Evolutionary conservation across 1,140 invertebrate genomes (phyloP).

Genomic region (Drosophila hydei): DNA sequence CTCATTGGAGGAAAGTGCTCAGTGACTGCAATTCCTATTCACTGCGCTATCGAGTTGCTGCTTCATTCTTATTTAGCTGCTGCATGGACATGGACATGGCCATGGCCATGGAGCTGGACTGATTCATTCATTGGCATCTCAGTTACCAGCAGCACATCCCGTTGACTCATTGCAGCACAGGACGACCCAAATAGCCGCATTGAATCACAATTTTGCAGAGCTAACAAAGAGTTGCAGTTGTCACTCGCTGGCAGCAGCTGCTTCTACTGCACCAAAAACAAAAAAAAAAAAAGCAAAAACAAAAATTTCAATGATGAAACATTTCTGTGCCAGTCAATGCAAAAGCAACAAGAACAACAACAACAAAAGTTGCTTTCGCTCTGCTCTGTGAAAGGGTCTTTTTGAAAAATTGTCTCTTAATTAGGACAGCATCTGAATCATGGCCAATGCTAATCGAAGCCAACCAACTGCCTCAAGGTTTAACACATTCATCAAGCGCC

Average conservation of each 20-base stretch:
- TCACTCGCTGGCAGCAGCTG: not conserved
- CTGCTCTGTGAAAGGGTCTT: conserved; percentile 2
- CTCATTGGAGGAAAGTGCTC: not conserved
- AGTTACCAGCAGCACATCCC: conserved; percentile 14
- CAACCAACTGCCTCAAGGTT: conserved; percentile 14
- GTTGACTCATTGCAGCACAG: conserved; percentile 31
- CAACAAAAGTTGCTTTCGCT: not conserved
- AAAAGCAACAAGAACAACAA: not conserved
- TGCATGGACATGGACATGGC: too few relatives aligned
- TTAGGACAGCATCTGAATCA: conserved; percentile 40
- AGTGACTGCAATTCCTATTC: not conserved
- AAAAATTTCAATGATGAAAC: too few relatives aligned
- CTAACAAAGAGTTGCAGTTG: conserved; percentile 19
- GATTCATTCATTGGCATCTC: conserved; percentile 34
- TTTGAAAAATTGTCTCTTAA: conserved; percentile 38
- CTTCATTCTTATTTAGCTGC: conserved; percentile 5
- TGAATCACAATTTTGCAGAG: conserved; percentile 30
- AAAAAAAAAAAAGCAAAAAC: too few relatives aligned
- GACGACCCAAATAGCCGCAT: conserved; percentile 36
- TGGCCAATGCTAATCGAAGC: conserved; percentile 19
- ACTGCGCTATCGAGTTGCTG: conserved; percentile 21
- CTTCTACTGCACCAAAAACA: not conserved
- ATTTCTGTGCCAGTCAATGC: not conserved
- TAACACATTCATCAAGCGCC: not conserved
- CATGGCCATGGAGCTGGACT: not conserved